A percentile compares a stretch with the other conserved stretches of the same genome.
phyloP scores from a whole-genome alignment of 2,888 invertebrate species.

The Drosophila flavopinicola region DNA sequence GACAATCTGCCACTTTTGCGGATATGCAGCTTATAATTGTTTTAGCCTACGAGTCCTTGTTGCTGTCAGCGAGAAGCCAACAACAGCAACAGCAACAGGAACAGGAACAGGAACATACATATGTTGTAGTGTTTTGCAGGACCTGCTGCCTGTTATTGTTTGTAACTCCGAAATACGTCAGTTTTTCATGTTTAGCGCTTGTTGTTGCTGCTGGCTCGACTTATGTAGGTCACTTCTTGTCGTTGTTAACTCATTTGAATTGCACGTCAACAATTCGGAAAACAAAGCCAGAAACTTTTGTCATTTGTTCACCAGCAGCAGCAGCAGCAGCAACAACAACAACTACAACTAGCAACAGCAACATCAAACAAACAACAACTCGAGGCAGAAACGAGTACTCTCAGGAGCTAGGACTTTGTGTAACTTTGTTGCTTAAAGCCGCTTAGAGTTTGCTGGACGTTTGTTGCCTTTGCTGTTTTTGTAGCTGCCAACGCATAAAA shows the following conservation, averaged over 20 bases:
- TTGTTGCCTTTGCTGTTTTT: background rate
- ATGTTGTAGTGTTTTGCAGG: slow-evolving; percentile 38
- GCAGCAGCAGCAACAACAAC: slow-evolving; percentile 25
- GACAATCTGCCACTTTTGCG: slow-evolving; percentile 54
- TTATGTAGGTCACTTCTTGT: slow-evolving; percentile 60
- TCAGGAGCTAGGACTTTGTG: slow-evolving; percentile 15
- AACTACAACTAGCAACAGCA: slow-evolving; percentile 19
- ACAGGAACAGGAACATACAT: slow-evolving; percentile 24
- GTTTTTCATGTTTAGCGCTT: slow-evolving; percentile 36
- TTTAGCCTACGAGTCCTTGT: slow-evolving; percentile 11
- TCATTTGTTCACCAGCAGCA: slow-evolving; percentile 61
- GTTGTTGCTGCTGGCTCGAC: slow-evolving; percentile 12
- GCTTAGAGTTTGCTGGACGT: slow-evolving; percentile 33
- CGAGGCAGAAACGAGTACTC: slow-evolving; percentile 16
- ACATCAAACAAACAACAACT: slow-evolving; percentile 26
- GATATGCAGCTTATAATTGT: slow-evolving; percentile 64
- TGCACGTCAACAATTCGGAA: slow-evolving; percentile 78
- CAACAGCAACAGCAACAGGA: slow-evolving; percentile 2
- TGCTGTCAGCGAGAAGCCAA: background rate
- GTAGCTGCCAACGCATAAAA: slow-evolving; percentile 12
- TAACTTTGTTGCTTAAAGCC: slow-evolving; percentile 51
- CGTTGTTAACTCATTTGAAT: slow-evolving; percentile 78
- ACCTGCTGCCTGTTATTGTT: slow-evolving; percentile 8
- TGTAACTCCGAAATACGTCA: slow-evolving; percentile 32
- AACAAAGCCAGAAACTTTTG: slow-evolving; percentile 75